Conservation (phyloP, 2,888 invertebrate genomes). For the Lymantria monacha region DNA sequence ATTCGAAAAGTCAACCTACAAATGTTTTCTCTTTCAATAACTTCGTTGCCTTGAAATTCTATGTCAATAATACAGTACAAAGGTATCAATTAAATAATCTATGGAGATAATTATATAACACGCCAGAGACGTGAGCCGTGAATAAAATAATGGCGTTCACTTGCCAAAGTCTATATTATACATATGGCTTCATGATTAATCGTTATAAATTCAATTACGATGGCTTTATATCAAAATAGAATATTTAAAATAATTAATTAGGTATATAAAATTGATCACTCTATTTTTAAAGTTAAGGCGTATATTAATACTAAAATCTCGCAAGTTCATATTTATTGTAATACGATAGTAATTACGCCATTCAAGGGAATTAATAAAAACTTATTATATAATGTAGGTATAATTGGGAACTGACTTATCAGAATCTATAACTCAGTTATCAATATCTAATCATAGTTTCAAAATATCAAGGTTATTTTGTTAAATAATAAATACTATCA, state of each 20-base stretch:
- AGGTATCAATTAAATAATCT: slow-evolving; percentile 23
- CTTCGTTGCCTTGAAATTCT: slow-evolving; percentile 29
- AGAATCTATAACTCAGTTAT: no score
- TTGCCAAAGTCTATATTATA: not conserved
- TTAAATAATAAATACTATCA: not conserved
- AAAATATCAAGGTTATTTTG: not conserved
- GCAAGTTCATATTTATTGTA: no score
- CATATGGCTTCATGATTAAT: not conserved
- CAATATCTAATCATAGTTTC: not conserved
- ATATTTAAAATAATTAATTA: no score
- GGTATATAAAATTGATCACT: no score
- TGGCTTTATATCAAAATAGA: no score
- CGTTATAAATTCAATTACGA: not conserved
- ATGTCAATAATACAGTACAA: slow-evolving; percentile 33
- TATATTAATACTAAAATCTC: no score
- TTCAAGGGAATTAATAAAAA: no score
- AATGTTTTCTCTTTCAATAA: slow-evolving; percentile 31
- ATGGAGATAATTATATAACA: slow-evolving; percentile 19
- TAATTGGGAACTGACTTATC: no score
- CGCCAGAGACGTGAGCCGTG: slow-evolving; percentile 3
- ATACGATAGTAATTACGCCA: no score
- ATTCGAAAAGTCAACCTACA: slow-evolving; percentile 29
- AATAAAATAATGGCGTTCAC: slow-evolving; percentile 1
- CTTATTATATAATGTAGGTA: no score
- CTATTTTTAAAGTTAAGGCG: no score